Evolutionary conservation across 1,140 invertebrate species (phyloP).

Genomic region (Anastrepha ludens): DNA sequence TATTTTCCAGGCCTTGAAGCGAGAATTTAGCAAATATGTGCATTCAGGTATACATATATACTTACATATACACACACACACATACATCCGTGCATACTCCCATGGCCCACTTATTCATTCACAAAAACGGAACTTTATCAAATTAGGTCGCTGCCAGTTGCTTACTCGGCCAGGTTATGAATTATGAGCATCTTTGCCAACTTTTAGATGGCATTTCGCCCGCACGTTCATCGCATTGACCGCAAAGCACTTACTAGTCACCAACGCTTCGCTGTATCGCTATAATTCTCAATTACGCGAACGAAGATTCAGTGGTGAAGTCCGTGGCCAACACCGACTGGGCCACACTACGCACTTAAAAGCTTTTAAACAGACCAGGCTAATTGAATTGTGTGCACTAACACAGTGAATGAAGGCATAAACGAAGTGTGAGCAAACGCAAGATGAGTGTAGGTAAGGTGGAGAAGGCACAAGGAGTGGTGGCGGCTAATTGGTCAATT

Average conservation of each 20-base stretch:
- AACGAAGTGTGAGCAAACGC: neutral
- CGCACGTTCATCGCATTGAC: neutral
- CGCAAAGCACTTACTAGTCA: constrained; percentile 34
- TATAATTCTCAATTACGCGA: constrained; percentile 51
- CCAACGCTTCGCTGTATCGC: constrained; percentile 7
- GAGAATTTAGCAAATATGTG: too few species aligned
- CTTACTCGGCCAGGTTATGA: neutral
- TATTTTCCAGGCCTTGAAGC: too few species aligned
- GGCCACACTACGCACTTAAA: constrained; percentile 37
- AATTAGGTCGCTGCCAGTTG: neutral
- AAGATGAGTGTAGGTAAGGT: neutral
- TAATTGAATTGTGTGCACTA: constrained; percentile 40
- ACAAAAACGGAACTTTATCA: neutral
- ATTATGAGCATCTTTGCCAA: neutral
- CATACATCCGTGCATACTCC: too few species aligned
- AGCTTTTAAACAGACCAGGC: constrained; percentile 42
- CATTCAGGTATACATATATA: too few species aligned
- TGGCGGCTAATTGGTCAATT: neutral
- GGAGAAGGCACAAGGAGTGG: neutral
- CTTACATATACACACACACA: too few species aligned
- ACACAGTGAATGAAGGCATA: neutral
- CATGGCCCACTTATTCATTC: too few species aligned
- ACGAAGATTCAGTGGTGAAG: neutral
- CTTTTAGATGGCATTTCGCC: neutral
- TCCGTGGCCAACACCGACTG: neutral